phyloP scores from a whole-genome alignment of 1,140 invertebrate species.

The Drosophila santomea region DNA sequence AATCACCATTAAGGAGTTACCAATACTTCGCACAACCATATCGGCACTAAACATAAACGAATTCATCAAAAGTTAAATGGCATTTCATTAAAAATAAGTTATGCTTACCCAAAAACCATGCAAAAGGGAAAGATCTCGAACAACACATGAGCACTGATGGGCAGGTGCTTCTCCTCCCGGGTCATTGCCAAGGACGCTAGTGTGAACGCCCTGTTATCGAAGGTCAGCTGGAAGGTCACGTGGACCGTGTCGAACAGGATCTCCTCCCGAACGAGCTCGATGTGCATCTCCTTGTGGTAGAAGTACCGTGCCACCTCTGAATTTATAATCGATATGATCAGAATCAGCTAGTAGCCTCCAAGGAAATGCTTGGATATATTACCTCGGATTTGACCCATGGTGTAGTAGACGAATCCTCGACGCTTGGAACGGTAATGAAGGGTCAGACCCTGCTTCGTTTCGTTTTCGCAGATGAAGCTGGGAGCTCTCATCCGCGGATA shows the following conservation, averaged over 20 bases:
- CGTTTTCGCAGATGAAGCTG: constrained; percentile 98
- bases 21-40: constrained; percentile 95
- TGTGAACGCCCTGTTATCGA: constrained; percentile 96
- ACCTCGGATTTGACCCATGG: constrained; percentile 96
- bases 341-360: too few species aligned
- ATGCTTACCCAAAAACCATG: constrained; percentile 94
- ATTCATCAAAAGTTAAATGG: not conserved
- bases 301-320: constrained; percentile 94
- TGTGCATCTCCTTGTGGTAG: constrained; percentile 96
- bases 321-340: too few species aligned
- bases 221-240: constrained; percentile 96
- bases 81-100: not conserved
- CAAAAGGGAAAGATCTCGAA: constrained; percentile 99
- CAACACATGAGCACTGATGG: constrained; percentile 94
- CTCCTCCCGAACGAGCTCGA: constrained; percentile 94
- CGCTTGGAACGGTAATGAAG: constrained; percentile 97
- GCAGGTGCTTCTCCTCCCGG: constrained; percentile 93
- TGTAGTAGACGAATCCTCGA: constrained; percentile 97
- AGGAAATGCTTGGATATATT: too few species aligned
- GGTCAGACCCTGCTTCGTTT: constrained; percentile 95
- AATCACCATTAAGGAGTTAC: constrained; percentile 96
- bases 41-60: constrained; percentile 88
- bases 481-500: constrained; percentile 96
- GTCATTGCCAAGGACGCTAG: constrained; percentile 92
- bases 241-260: constrained; percentile 95